These are phyloP conservation scores for Ophthalmolycus amberensis DNA, from an alignment of 2,113 vertebrate genomes.

Conservation along the genomic window DNA sequence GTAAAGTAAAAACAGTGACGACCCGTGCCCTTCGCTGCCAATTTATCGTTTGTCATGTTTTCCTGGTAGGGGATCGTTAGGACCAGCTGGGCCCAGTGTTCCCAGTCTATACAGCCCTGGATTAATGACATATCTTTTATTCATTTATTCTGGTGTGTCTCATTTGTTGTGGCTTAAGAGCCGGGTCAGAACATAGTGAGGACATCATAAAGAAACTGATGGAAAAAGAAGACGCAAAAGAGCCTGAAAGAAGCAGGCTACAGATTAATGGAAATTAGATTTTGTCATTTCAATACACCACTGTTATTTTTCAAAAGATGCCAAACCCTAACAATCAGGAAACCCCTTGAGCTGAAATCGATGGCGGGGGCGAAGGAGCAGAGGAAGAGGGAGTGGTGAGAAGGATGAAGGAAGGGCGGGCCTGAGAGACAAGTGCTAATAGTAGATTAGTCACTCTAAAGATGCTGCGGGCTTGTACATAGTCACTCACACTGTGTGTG, in stretches of 20 bases:
- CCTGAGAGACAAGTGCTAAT: slow-evolving; percentile 64
- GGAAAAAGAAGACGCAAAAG: background rate
- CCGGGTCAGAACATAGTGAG: background rate
- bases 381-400: slow-evolving; percentile 26
- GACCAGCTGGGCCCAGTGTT: background rate
- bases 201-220: background rate
- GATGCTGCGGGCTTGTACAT: slow-evolving; percentile 53
- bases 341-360: slow-evolving; percentile 22
- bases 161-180: background rate
- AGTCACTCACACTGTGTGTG: slow-evolving; percentile 11
- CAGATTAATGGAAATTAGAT: background rate
- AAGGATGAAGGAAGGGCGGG: slow-evolving; percentile 22
- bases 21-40: background rate
- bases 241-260: background rate
- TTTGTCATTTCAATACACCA: slow-evolving; percentile 9
- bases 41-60: background rate
- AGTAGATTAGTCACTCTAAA: slow-evolving; percentile 68
- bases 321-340: slow-evolving; percentile 10
- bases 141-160: background rate
- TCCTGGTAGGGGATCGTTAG: background rate
- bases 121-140: background rate
- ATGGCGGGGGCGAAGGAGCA: slow-evolving; percentile 22
- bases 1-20: background rate
- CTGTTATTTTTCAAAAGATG: slow-evolving; percentile 11
- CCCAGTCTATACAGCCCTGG: background rate